Evolutionary conservation across 2,888 invertebrate genomes (phyloP).

Genomic region (Scelioninae gen. 1): DNA sequence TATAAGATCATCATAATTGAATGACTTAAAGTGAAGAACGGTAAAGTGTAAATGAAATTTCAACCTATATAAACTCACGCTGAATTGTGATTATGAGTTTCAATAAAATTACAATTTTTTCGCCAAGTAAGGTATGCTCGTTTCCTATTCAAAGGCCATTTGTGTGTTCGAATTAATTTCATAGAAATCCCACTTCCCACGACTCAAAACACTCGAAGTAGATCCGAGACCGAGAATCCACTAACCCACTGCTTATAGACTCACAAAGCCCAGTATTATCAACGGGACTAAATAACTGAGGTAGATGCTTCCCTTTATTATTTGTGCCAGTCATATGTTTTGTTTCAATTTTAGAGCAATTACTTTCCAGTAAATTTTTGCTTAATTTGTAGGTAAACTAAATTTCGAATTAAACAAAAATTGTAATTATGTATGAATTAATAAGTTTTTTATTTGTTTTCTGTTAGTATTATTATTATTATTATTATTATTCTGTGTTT

Average conservation of each 20-base stretch:
- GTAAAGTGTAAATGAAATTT: constrained; percentile 7
- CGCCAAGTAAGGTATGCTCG: neutral
- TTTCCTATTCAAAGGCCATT: neutral
- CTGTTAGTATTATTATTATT: too few species aligned
- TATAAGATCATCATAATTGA: too few species aligned
- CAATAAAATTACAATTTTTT: constrained; percentile 17
- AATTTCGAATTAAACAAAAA: neutral
- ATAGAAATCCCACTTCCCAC: constrained; percentile 45
- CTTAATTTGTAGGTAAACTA: constrained; percentile 30
- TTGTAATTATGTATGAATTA: neutral
- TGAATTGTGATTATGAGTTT: constrained; percentile 11
- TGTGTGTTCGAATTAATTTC: constrained; percentile 15
- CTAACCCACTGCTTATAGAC: constrained; percentile 43
- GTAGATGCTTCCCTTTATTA: constrained; percentile 30
- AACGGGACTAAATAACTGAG: constrained; percentile 52
- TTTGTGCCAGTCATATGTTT: constrained; percentile 50
- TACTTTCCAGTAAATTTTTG: constrained; percentile 11
- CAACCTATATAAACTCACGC: neutral
- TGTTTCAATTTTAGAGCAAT: too few species aligned
- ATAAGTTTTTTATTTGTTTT: neutral
- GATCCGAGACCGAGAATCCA: constrained; percentile 28
- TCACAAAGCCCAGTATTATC: constrained; percentile 32
- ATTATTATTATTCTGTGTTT: too few species aligned
- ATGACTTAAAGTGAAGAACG: neutral
- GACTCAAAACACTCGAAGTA: constrained; percentile 42